A percentile compares a stretch with the other conserved stretches of the same genome.
Evolutionary conservation across 2,888 invertebrate genomes (phyloP).

Genomic region (Tinea semifulvella): DNA sequence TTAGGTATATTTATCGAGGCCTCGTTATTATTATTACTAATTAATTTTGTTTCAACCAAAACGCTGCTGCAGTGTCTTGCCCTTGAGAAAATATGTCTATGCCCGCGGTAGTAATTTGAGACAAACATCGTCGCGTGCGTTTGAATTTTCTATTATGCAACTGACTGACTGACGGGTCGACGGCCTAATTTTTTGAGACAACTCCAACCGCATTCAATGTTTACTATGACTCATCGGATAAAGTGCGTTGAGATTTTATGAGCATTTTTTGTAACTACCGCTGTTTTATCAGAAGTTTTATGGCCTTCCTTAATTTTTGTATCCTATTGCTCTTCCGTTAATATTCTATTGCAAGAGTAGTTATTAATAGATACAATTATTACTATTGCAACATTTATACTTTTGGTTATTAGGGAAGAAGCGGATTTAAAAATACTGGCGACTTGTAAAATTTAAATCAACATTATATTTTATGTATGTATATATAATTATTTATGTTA

Average conservation of each 20-base stretch:
- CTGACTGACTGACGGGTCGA: slow-evolving; percentile 31
- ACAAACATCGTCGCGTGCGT: slow-evolving; percentile 17
- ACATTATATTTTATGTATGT: too few species aligned
- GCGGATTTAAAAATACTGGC: too few species aligned
- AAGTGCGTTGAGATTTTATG: slow-evolving; percentile 13
- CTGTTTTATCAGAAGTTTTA: slow-evolving; percentile 1
- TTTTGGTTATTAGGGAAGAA: too few species aligned
- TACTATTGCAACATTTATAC: too few species aligned
- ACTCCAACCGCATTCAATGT: slow-evolving; percentile 19
- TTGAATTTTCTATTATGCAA: slow-evolving; percentile 35
- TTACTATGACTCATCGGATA: slow-evolving; percentile 13
- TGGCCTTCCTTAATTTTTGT: slow-evolving; percentile 1
- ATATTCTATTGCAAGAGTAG: background rate
- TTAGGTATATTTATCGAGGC: too few species aligned
- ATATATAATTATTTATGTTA: too few species aligned
- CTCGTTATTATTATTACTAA: too few species aligned
- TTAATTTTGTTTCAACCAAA: too few species aligned
- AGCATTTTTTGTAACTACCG: slow-evolving; percentile 7
- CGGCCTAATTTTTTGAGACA: slow-evolving; percentile 41
- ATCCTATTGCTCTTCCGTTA: slow-evolving; percentile 1
- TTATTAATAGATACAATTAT: too few species aligned
- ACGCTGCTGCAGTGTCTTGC: too few species aligned
- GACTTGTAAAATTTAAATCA: too few species aligned
- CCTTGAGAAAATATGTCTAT: too few species aligned
- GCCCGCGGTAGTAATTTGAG: slow-evolving; percentile 27